Evolutionary conservation across 2,888 invertebrate genomes (phyloP), one percentile per base, ranked within the genome.

Genomic region (Sinotaia quadrata): DNA sequence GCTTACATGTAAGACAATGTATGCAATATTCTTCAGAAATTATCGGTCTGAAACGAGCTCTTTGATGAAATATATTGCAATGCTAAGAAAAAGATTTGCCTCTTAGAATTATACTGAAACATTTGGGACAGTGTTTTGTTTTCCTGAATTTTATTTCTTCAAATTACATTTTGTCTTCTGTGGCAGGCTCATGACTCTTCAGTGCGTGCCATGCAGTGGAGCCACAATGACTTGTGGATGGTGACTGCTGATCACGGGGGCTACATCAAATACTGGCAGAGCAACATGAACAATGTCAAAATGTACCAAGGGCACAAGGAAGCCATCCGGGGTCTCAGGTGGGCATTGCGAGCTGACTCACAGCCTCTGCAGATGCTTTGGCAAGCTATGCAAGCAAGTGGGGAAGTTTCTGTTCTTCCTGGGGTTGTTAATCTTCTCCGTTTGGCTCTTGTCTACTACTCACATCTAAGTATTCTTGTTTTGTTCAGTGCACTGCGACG

Each of bases 261-360:
- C 72, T 99, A 95, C 89, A 96, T 99, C 77, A 99, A 99, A 88
- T 99, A 99, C 90, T 99, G 99, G 99, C 99, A 99, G 91, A 96
- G 97, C 82, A 99, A 99, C 90, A 99, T 99, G 99, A 99, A 99
- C 91, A 99, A 99, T 91, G 99, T 99, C 69, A 98, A 99, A 92
- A 98, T 99, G 97, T 99, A 97, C 91, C 98, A 98, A 90, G 99
- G 98, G 68, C 99, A 99, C 90, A 98, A 99, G 92, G 99, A 99
- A 91, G 96, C 99, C 78, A 94, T 99, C 83, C 93, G 99, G 89
- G 98, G 98, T 90, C 94, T 99, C 91, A 95, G 95, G 95, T 96
- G 93, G 81, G 86, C 76, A 18, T 18, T 29, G 21, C n/a, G 34
- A 52, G 44, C 57, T 37, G 29, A 51, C 58, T 60, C 65, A 67